Percentiles rank a stretch among this genome's conserved stretches.
These are phyloP conservation scores for Deilephila porcellus DNA, from an alignment of 2,888 invertebrate species.

Conservation along the genomic window DNA sequence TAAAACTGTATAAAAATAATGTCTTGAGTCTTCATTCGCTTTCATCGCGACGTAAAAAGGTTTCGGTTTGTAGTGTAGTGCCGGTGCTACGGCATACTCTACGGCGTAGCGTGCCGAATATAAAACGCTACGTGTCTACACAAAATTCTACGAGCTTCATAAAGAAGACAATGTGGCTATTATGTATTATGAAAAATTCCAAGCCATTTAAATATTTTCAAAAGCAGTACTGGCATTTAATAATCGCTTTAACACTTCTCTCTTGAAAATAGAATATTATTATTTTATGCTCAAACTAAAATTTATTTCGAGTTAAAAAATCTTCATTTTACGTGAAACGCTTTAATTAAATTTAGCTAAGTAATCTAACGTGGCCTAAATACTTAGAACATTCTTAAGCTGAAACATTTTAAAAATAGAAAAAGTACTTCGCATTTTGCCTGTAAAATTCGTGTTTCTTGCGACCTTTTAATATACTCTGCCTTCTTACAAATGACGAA, in stretches of 20 bases:
- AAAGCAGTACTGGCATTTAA: not conserved
- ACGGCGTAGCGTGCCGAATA: constrained; percentile 14
- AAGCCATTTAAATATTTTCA: not conserved
- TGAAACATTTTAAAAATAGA: not conserved
- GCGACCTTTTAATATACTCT: too few species aligned
- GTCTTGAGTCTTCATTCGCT: not conserved
- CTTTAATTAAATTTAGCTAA: not conserved
- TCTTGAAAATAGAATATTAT: not conserved
- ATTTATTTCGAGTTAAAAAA: not conserved
- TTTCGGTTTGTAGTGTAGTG: not conserved
- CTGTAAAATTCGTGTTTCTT: too few species aligned
- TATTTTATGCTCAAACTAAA: not conserved
- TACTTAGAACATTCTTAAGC: not conserved
- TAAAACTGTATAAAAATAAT: not conserved
- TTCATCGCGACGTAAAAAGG: not conserved
- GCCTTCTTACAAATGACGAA: too few species aligned
- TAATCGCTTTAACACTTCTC: not conserved
- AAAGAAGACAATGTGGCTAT: not conserved
- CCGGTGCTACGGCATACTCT: not conserved
- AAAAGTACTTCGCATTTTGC: too few species aligned
- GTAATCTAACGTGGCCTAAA: not conserved
- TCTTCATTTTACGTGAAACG: not conserved
- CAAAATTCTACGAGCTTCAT: not conserved
- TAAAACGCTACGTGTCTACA: constrained; percentile 9
- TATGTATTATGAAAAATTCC: not conserved